Evolutionary conservation across 1,140 invertebrate genomes (phyloP), one percentile per base, ranked within the genome.

Genomic region (Bombus cullumanus): DNA sequence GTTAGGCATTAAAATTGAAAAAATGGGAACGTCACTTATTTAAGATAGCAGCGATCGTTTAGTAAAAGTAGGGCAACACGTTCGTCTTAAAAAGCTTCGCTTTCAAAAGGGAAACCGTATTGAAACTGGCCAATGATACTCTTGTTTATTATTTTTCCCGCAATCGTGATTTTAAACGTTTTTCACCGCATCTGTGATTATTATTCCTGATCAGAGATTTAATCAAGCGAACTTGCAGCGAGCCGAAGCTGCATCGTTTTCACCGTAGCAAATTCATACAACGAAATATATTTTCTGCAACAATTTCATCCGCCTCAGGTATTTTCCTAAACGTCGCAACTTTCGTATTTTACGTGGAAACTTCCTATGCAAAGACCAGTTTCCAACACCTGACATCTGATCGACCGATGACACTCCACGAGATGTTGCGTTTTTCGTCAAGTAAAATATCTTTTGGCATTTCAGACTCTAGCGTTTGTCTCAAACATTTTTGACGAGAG

Each of bases 391-490:
- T 59, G 22, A 13, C 31, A 10, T 28, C 68, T 37, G n/a, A 53
- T 34, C 66, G 31, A 62, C 15, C 9, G 28, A 47, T 41, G 12
- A 37, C 39, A 37, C 28, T 39, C 41, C 12, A 15, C 12, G 31
- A 13, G 25, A 39, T 15, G 9, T 5, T 2, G 0, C 3, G 9
- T 1, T 31, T 59, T 9, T 68, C 74, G 83, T 59, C 69, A 85
- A 53, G 41, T 47, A 25, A 18, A 47, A 73, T 76, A 62, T 53
- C 25, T n/a, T 41, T 31, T 39, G 82, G 74, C n/a, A 79, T 78
- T 41, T 25, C 39, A 4, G 41, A 72, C 47, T n/a, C 25, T 80
- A 57, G 57, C 83, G 39, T 1, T 39, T 28, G 25, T 73, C 41
- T 59, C 57, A 31, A 81, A 18, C 53, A 59, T 9, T 57, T 76